Conservation (phyloP, 2,113 vertebrate genomes). For the Daboia siamensis region DNA sequence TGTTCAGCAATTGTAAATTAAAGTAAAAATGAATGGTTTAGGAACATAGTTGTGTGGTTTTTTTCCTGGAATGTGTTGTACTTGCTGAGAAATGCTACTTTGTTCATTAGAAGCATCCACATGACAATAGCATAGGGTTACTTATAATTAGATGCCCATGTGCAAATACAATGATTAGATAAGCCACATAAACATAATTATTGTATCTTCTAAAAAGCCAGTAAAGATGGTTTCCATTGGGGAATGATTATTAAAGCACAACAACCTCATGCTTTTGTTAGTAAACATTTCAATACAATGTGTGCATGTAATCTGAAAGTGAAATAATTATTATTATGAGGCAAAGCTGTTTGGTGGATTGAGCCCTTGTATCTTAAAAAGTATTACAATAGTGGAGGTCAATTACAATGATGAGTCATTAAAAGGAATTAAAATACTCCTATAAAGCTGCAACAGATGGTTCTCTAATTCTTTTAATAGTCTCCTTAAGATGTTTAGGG, state of each 20-base stretch:
- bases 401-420: slow-evolving; percentile 49
- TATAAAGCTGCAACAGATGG: slow-evolving; percentile 30
- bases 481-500: slow-evolving; percentile 22
- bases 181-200: slow-evolving; percentile 65
- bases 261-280: slow-evolving; percentile 24
- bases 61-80: slow-evolving; percentile 48
- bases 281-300: slow-evolving; percentile 39
- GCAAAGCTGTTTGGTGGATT: background rate
- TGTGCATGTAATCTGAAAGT: background rate
- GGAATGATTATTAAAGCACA: slow-evolving; percentile 32
- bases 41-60: slow-evolving; percentile 10
- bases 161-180: slow-evolving; percentile 67
- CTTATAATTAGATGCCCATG: slow-evolving; percentile 58
- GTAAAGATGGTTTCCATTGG: slow-evolving; percentile 9
- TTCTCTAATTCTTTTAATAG: slow-evolving; percentile 36
- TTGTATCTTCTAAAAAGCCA: slow-evolving; percentile 42
- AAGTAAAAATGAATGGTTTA: slow-evolving; percentile 1
- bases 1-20: slow-evolving; percentile 46
- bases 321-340: background rate
- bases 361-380: slow-evolving; percentile 27
- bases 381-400: slow-evolving; percentile 49
- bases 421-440: slow-evolving; percentile 49
- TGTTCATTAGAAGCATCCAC: slow-evolving; percentile 65
- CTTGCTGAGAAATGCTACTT: slow-evolving; percentile 52
- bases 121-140: slow-evolving; percentile 67